phyloP scores from a whole-genome alignment of 2,797 vertebrate species.

The Astyanax mexicanus region DNA sequence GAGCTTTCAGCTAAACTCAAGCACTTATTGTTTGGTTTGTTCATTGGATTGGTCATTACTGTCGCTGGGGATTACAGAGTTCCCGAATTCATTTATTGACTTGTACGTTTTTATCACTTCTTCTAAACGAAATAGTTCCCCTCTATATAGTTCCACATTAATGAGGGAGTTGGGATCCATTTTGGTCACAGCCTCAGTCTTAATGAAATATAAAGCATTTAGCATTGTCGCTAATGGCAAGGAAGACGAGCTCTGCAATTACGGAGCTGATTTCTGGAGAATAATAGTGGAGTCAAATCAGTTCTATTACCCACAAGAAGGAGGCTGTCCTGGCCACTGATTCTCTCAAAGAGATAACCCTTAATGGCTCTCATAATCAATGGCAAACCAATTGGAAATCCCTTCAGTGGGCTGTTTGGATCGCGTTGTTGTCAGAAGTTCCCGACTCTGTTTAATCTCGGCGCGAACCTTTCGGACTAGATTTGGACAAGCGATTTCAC shows the following conservation, averaged over 20 bases:
- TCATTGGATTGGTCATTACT: too few species aligned
- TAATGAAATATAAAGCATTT: constrained; percentile 36
- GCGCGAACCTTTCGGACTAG: constrained; percentile 13
- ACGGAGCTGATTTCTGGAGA: constrained; percentile 34
- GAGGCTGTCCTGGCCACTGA: constrained; percentile 32
- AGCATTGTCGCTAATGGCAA: constrained; percentile 39
- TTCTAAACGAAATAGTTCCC: too few species aligned
- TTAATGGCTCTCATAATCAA: constrained; percentile 26
- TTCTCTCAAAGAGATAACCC: constrained; percentile 40
- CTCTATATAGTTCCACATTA: too few species aligned
- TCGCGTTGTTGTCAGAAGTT: not conserved
- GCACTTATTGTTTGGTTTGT: too few species aligned
- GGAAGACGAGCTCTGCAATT: constrained; percentile 41
- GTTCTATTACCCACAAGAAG: constrained; percentile 22
- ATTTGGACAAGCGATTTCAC: constrained; percentile 23
- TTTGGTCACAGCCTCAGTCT: not conserved
- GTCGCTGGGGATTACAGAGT: too few species aligned
- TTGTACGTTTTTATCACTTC: too few species aligned
- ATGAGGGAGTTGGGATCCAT: too few species aligned
- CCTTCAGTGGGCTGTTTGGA: constrained; percentile 23
- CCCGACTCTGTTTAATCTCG: constrained; percentile 20
- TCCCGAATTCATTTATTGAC: too few species aligned
- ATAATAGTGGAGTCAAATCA: constrained; percentile 28
- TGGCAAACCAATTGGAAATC: constrained; percentile 33
- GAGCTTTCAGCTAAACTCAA: too few species aligned